Conservation (phyloP, 2,113 vertebrate species). For the Hyaena hyaena region DNA sequence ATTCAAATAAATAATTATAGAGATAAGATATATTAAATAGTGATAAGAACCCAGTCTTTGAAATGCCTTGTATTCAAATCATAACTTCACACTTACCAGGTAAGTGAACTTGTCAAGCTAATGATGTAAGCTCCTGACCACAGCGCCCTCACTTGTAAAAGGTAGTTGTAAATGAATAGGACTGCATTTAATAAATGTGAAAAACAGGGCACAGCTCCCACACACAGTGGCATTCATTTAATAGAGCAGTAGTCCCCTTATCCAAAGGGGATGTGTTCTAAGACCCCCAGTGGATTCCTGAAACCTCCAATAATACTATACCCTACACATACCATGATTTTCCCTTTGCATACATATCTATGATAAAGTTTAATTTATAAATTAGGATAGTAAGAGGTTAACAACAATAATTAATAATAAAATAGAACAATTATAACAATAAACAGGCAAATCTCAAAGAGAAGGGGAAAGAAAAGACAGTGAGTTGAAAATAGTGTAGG, state of each 20-base stretch:
- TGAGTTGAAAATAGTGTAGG: too few species aligned
- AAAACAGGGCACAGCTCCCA: background rate
- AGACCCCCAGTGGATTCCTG: background rate
- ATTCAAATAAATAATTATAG: background rate
- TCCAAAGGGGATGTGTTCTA: background rate
- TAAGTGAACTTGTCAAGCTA: background rate
- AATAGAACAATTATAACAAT: background rate
- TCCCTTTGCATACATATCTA: background rate
- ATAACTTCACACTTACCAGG: background rate
- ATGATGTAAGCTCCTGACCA: background rate
- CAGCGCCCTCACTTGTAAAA: background rate
- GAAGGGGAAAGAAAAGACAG: too few species aligned
- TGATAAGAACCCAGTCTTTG: background rate
- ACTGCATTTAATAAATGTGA: background rate
- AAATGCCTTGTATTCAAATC: background rate
- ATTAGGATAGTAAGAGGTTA: background rate
- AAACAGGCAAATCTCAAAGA: background rate
- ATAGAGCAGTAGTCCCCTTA: background rate
- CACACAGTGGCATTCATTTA: background rate
- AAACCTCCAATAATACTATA: background rate
- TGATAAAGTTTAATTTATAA: background rate
- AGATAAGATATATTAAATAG: background rate
- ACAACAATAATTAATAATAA: background rate
- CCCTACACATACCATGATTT: background rate
- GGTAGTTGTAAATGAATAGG: background rate